phyloP scores from a whole-genome alignment of 2,888 invertebrate genomes.

The Acrobasis consociella region DNA sequence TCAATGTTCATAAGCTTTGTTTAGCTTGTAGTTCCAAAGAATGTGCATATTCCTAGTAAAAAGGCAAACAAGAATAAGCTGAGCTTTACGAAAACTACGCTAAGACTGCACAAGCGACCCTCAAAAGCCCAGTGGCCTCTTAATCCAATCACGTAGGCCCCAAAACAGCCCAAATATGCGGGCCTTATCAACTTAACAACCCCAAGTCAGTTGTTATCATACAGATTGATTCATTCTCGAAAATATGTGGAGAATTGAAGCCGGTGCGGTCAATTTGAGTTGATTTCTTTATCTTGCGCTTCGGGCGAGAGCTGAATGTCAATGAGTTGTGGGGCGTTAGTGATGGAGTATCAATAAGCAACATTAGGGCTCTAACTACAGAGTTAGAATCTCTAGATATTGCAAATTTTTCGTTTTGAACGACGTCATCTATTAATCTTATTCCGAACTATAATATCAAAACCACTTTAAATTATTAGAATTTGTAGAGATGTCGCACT shows the following conservation, averaged over 20 bases:
- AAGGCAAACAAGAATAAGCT: background rate
- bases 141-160: slow-evolving; percentile 4
- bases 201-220: slow-evolving; percentile 42
- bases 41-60: too few species aligned
- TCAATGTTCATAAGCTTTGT: too few species aligned
- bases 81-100: slow-evolving; percentile 1
- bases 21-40: too few species aligned
- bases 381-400: too few species aligned
- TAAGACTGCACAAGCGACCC: background rate
- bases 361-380: too few species aligned
- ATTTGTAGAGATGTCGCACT: too few species aligned
- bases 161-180: slow-evolving; percentile 23
- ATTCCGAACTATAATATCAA: too few species aligned
- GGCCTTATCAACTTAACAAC: slow-evolving; percentile 26
- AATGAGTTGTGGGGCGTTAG: slow-evolving; percentile 45
- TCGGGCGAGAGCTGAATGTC: slow-evolving; percentile 48
- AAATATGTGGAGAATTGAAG: slow-evolving; percentile 53
- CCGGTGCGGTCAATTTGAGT: slow-evolving; percentile 61
- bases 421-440: too few species aligned
- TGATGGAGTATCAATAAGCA: slow-evolving; percentile 29
- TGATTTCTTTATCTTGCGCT: slow-evolving; percentile 70
- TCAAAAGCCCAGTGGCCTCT: background rate
- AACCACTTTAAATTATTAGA: too few species aligned
- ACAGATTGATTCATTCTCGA: slow-evolving; percentile 57
- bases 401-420: too few species aligned